Conservation (phyloP, 2,888 invertebrate genomes). For the Strigamia crassipes region DNA sequence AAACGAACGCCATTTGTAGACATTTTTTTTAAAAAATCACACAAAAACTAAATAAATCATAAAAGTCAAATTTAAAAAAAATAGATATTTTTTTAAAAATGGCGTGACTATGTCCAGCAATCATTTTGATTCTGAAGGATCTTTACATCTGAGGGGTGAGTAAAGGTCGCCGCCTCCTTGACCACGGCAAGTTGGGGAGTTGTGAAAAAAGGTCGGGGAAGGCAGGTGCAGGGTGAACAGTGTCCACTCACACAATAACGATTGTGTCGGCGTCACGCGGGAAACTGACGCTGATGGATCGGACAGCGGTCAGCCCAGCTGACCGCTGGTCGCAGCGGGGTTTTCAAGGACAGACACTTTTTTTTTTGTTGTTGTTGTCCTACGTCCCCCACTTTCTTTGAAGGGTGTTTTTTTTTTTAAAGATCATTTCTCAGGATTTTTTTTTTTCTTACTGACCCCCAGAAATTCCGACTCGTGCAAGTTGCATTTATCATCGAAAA, state of each 20-base stretch:
- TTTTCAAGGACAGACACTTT: neutral
- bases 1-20: neutral
- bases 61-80: too few relatives aligned
- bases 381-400: neutral
- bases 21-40: neutral
- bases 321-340: neutral
- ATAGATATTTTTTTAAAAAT: too few relatives aligned
- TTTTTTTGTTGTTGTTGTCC: neutral
- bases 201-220: neutral
- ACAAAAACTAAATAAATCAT: neutral
- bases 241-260: neutral
- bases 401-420: neutral
- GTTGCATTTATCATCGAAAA: neutral
- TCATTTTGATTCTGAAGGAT: neutral
- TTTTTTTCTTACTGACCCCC: neutral
- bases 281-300: slow-evolving; percentile 4
- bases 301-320: slow-evolving; percentile 4
- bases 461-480: neutral
- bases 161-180: neutral
- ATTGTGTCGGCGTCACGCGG: neutral
- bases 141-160: neutral
- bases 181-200: neutral
- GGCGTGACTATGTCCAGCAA: too few relatives aligned
- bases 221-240: neutral
- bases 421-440: neutral